Percentiles rank a stretch among this genome's conserved stretches.
These are phyloP conservation scores for Patella depressa DNA, from an alignment of 2,888 invertebrate genomes.

Conservation along the genomic window DNA sequence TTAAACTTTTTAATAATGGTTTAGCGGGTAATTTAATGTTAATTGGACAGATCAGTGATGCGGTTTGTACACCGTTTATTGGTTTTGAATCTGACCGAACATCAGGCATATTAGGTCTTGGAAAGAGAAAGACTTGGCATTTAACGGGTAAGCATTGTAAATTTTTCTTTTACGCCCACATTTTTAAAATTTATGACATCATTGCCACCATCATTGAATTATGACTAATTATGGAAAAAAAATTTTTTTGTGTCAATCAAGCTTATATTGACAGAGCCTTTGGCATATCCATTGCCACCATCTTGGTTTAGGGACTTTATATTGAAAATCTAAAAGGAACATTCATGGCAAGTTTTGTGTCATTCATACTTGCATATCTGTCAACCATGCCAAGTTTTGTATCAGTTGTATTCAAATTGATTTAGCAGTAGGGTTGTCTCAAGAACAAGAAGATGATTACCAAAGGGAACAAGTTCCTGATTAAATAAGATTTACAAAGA, in stretches of 20 bases:
- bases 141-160: conserved; percentile 79
- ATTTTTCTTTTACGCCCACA: not conserved
- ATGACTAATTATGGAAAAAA: not conserved
- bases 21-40: conserved; percentile 75
- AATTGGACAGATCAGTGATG: conserved; percentile 86
- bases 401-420: too few relatives aligned
- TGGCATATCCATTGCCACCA: too few relatives aligned
- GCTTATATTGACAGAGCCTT: too few relatives aligned
- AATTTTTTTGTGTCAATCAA: not conserved
- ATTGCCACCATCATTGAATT: not conserved
- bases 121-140: conserved; percentile 91
- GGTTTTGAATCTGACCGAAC: conserved; percentile 86
- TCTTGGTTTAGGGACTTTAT: too few relatives aligned
- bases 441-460: too few relatives aligned
- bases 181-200: not conserved
- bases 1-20: conserved; percentile 68
- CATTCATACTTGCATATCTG: too few relatives aligned
- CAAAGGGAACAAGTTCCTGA: too few relatives aligned
- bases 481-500: too few relatives aligned
- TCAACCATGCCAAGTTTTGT: too few relatives aligned
- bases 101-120: conserved; percentile 77
- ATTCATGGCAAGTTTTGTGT: too few relatives aligned
- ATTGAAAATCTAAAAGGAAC: too few relatives aligned
- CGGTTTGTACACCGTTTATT: conserved; percentile 87
- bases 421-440: too few relatives aligned